phyloP scores from a whole-genome alignment of 2,113 vertebrate species.

The Eupsittula cactorum region DNA sequence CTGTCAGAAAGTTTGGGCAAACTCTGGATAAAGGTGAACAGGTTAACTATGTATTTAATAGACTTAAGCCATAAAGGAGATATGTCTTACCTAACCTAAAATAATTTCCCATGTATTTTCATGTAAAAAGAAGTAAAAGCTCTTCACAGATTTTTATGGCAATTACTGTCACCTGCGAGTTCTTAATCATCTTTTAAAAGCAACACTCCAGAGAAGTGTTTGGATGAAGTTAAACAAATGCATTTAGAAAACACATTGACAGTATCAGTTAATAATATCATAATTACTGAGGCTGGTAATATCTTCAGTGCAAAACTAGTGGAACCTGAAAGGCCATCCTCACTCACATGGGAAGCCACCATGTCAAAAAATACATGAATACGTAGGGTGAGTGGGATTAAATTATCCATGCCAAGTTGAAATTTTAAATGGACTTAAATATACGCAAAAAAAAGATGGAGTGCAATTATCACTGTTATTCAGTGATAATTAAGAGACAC shows the following conservation, averaged over 20 bases:
- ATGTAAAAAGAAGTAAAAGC: not conserved
- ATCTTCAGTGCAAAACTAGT: not conserved
- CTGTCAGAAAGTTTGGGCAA: not conserved
- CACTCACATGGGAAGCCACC: not conserved
- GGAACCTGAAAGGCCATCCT: not conserved
- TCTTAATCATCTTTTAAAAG: not conserved
- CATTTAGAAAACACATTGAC: not conserved
- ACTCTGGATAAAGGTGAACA: not conserved
- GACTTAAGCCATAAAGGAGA: not conserved
- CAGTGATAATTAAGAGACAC: not conserved
- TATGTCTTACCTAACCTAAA: not conserved
- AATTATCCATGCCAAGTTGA: accelerated
- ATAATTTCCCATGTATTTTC: not conserved
- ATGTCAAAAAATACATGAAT: not conserved
- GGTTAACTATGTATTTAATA: not conserved
- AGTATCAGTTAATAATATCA: not conserved
- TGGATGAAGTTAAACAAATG: not conserved
- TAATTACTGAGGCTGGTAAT: not conserved
- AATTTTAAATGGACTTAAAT: not conserved
- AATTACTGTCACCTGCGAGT: not conserved
- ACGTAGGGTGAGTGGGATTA: accelerated
- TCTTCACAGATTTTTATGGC: not conserved
- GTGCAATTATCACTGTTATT: not conserved
- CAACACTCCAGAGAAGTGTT: not conserved
- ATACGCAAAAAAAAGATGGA: not conserved